Evolutionary conservation across 2,888 invertebrate genomes (phyloP).

Genomic region (Crepidodera aurea): DNA sequence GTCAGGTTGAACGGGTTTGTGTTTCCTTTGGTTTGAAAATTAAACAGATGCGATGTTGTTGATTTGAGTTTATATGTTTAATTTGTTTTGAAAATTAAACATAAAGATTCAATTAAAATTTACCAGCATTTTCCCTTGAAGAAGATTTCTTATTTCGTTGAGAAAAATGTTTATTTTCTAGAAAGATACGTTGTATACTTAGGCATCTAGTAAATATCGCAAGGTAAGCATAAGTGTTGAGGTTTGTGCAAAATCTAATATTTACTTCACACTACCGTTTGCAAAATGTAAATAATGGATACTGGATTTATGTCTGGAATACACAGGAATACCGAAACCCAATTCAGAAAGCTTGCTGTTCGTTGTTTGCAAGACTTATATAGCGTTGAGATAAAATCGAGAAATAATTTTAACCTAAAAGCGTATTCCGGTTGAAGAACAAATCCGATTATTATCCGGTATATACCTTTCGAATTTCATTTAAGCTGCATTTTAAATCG

Average conservation of each 20-base stretch:
- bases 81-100: too few relatives aligned
- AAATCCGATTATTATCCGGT: too few relatives aligned
- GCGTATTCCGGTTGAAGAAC: not conserved
- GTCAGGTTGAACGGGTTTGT: too few relatives aligned
- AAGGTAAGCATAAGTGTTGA: constrained; percentile 1
- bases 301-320: not conserved
- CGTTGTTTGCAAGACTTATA: not conserved
- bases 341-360: not conserved
- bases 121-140: too few relatives aligned
- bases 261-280: constrained; percentile 2
- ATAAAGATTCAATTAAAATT: too few relatives aligned
- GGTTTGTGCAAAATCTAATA: constrained; percentile 4
- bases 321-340: not conserved
- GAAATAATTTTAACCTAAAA: not conserved
- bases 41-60: too few relatives aligned
- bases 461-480: too few relatives aligned
- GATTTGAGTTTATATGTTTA: too few relatives aligned
- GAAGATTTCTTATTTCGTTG: too few relatives aligned
- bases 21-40: too few relatives aligned
- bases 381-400: not conserved
- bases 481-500: too few relatives aligned
- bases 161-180: too few relatives aligned
- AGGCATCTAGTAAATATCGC: not conserved
- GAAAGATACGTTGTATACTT: not conserved
- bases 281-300: constrained; percentile 4